Evolutionary conservation across 2,113 vertebrate species (phyloP), one percentile per base, ranked within the genome.

Genomic region (Indicator indicator): DNA sequence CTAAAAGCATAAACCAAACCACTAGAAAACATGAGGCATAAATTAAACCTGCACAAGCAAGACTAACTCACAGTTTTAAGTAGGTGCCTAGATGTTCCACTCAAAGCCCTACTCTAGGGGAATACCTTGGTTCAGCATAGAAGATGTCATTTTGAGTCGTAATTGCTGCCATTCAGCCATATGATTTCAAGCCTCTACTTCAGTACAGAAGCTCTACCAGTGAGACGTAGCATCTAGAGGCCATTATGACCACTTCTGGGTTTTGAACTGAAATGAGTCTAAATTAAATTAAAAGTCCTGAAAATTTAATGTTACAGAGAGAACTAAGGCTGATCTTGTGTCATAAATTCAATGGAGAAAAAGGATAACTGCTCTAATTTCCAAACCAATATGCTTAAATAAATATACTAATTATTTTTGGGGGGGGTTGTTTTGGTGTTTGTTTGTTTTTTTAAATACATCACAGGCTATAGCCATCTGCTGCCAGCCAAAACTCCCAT

Each of bases 381-480:
- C 21, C 33, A 44, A 26, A 73, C 38, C 8, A 33, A 16, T 4
- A 55, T 19, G 23, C 32, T 86, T 79, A 11, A 24, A 32, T 23
- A 68, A 67, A 59, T 8, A 33, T 5, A 19, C 44, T 88, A 9
- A 78, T 63, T 54, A 3, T 68, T 84, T 63, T 81, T 58, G 81
- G 76, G 44, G 44, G 2, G 20, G 20, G 12, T 24, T 24, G 23
- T 24, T 52, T 52, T 20, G 46, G 46, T 26, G 6, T 52, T 23
- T 52, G 12, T 52, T 52, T 24, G 42, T 52, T 52, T 81, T 89
- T 69, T 59, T 6, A 28, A 86, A 62, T 64, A 5, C 38, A 70
- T 28, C 58, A 21, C 85, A 98, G 99, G 98, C 44, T 94, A 95
- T 46, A 98, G 98, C 93, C 96, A 98, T 11, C 94, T 99, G 32